Base-by-base conservation (phyloP, 2,797 vertebrate genomes). In the Acipenser ruthenus region DNA sequence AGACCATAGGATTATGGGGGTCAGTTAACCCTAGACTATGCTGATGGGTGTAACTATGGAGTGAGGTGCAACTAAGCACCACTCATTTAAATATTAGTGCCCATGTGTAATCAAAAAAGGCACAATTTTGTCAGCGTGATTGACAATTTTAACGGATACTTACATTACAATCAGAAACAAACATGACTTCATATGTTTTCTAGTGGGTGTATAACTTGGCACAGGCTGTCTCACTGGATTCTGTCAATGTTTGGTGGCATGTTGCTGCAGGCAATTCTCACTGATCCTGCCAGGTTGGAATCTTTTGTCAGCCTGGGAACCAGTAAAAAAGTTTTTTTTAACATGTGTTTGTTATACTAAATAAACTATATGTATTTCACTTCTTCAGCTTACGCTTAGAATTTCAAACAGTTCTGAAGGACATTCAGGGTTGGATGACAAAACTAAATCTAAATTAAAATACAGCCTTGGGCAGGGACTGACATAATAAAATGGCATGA, bases 401-500 rank as follows among this genome's bases (percentile, higher is more conserved):
- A 58, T n/a, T 58, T n/a, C 55, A 11, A 58, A 58, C 55, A 58
- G 15, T 58, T 58, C 12, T 58, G n/a, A 13, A 58, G 15, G 15
- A 13, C 55, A 58, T 58, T 11, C 55, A 58, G 10, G 15, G 55
- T n/a, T 58, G 10, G 55, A n/a, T 7, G 55, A 58, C 61, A 55
- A 64, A 67, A 55, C 15, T 12, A 60, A 50, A 70, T 51, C 61
- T 64, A 64, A 61, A 64, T 51, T 67, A 60, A 47, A 11, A 37
- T 63, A 55, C 56, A 2, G 23, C 50, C 56, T 50, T 37, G 12
- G n/a, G 50, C 2, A 50, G 49, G 37, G 65, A 15, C 10, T 37
- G 60, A 49, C 65, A 64, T 60, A 67, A 62, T 15, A 59, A 59
- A 53, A 66, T 15, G 23, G 60, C 65, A 66, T n/a, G 37, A 67